phyloP scores from a whole-genome alignment of 2,113 vertebrate genomes.

The Buteo buteo region DNA sequence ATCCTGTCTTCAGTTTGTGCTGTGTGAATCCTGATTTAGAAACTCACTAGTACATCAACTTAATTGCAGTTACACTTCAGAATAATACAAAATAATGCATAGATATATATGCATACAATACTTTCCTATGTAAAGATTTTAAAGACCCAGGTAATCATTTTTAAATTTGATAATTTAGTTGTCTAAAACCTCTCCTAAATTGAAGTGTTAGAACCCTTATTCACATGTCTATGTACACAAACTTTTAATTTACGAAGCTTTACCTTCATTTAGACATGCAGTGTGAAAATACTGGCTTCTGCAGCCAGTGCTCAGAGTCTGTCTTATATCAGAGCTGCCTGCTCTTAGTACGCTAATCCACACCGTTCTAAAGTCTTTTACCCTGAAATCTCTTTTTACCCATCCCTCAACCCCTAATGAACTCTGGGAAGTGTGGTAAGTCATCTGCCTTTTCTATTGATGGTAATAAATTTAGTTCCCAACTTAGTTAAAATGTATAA shows the following conservation, averaged over 20 bases:
- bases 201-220: background rate
- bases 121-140: background rate
- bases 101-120: background rate
- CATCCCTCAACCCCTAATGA: background rate
- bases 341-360: background rate
- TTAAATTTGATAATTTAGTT: background rate
- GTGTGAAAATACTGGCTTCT: background rate
- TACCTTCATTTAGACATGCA: background rate
- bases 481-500: background rate
- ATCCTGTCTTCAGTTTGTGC: background rate
- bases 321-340: background rate
- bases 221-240: background rate
- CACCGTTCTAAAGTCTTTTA: background rate
- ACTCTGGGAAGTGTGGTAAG: background rate
- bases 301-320: background rate
- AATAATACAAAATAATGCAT: background rate
- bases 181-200: background rate
- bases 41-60: background rate
- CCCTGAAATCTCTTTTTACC: background rate
- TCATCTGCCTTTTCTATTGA: background rate
- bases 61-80: background rate
- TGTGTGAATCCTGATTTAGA: background rate
- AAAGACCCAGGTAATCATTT: background rate
- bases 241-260: background rate
- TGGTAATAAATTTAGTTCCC: background rate